Conservation (phyloP, 2,797 vertebrate genomes). For the Pangasius macronema region DNA sequence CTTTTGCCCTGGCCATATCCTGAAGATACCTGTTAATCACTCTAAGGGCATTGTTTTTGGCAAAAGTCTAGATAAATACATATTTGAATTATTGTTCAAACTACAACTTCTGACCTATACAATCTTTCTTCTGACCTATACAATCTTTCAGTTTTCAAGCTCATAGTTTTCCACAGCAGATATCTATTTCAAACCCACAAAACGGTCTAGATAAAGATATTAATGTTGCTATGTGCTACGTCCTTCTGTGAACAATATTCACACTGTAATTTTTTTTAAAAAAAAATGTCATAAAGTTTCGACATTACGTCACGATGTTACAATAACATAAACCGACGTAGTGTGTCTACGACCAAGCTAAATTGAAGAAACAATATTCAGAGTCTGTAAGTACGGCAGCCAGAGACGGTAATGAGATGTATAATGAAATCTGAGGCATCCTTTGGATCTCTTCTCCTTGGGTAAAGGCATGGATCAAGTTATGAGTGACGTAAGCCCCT, state of each 20-base stretch:
- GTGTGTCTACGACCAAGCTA: too few species aligned
- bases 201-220: not conserved
- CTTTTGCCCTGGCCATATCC: not conserved
- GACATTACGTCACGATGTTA: too few species aligned
- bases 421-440: not conserved
- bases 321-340: too few species aligned
- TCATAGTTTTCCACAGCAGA: not conserved
- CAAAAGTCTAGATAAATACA: not conserved
- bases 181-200: not conserved
- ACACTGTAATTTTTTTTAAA: not conserved
- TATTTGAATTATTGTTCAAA: not conserved
- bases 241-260: not conserved
- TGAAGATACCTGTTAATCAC: not conserved
- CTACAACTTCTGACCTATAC: not conserved
- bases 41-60: not conserved
- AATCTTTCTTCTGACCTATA: not conserved
- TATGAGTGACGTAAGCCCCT: not conserved
- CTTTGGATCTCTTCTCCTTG: not conserved
- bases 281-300: too few species aligned
- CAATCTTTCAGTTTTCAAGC: not conserved
- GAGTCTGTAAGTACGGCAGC: not conserved
- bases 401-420: too few species aligned
- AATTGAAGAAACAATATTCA: not conserved
- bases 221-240: not conserved
- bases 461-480: not conserved